These are phyloP conservation scores for Aplysia californica DNA, from an alignment of 1,140 invertebrate genomes.

Conservation along the genomic window DNA sequence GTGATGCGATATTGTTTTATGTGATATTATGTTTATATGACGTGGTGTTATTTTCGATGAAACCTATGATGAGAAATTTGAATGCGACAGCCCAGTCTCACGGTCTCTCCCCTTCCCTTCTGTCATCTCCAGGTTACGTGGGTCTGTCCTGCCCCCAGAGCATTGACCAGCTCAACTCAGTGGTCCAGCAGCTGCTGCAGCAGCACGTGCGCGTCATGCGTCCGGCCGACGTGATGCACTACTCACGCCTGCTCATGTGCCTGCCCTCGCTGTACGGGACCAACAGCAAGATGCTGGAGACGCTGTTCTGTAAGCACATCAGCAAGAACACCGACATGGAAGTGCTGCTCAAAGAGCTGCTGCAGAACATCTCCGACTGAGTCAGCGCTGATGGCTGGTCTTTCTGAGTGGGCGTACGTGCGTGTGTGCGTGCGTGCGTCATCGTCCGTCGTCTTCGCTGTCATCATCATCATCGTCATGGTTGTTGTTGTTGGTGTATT, in stretches of 20 bases:
- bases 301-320: slow-evolving; percentile 62
- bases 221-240: slow-evolving; percentile 62
- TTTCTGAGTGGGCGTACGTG: not conserved
- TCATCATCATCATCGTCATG: not conserved
- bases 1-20: no score
- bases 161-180: slow-evolving; percentile 58
- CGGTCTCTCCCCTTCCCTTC: no score
- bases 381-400: not conserved
- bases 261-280: slow-evolving; percentile 63
- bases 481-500: not conserved
- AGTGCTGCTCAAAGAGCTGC: slow-evolving; percentile 60
- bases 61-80: no score
- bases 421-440: not conserved
- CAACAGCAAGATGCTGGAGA: slow-evolving; percentile 62
- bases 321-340: slow-evolving; percentile 55
- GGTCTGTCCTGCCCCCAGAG: slow-evolving; percentile 49
- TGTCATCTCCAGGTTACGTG: slow-evolving; percentile 49
- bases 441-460: not conserved
- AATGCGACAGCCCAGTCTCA: no score
- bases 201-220: slow-evolving; percentile 55
- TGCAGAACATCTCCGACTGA: slow-evolving; percentile 50
- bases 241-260: slow-evolving; percentile 60
- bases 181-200: slow-evolving; percentile 58
- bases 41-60: no score
- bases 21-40: no score